Conservation (phyloP, 2,888 invertebrate genomes). For the Gymnoscelis rufifasciata region DNA sequence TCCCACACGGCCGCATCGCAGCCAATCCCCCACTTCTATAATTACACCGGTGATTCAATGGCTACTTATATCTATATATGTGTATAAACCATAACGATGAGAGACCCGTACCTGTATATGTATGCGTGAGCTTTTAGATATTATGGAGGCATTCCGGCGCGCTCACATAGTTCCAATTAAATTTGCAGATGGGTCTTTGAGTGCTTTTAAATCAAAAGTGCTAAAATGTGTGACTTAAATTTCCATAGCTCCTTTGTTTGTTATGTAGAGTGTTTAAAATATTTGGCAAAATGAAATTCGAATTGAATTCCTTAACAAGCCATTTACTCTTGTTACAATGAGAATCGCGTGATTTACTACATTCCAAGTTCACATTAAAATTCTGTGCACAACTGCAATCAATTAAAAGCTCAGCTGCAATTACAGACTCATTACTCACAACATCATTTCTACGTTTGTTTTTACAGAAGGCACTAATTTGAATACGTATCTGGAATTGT, state of each 20-base stretch:
- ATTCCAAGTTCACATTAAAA: constrained; percentile 26
- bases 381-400: constrained; percentile 24
- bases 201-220: constrained; percentile 24
- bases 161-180: constrained; percentile 52
- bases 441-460: constrained; percentile 1
- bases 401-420: constrained; percentile 28
- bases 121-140: constrained; percentile 67
- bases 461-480: no score
- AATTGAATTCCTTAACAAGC: no score
- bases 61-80: constrained; percentile 75
- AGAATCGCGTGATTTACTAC: constrained; percentile 18
- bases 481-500: no score
- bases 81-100: constrained; percentile 70
- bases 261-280: no score
- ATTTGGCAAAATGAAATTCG: no score
- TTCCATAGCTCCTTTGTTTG: constrained; percentile 1
- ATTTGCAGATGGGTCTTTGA: constrained; percentile 47
- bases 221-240: constrained; percentile 9
- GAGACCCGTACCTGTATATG: constrained; percentile 66
- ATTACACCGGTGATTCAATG: constrained; percentile 79
- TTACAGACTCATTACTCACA: constrained; percentile 26
- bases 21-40: constrained; percentile 80
- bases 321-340: neutral
- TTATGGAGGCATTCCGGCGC: constrained; percentile 56
- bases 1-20: constrained; percentile 68